Percentiles rank a stretch among this genome's conserved stretches.
These are phyloP conservation scores for Brachionus koreanus DNA, from an alignment of 1,140 invertebrate genomes.

Conservation along the genomic window DNA sequence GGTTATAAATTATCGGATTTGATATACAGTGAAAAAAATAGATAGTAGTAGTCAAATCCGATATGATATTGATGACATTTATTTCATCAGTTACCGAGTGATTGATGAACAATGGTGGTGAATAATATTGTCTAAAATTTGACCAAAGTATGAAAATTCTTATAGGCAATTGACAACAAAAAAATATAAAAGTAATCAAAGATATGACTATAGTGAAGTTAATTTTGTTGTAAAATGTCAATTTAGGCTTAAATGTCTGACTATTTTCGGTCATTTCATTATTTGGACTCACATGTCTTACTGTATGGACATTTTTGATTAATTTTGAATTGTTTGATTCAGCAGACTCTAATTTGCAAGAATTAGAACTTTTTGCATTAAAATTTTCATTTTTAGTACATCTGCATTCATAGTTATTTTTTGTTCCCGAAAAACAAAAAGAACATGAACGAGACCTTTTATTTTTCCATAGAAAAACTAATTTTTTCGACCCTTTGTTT, in stretches of 20 bases:
- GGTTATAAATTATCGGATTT: slow-evolving; percentile 42
- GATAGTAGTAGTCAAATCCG: background rate
- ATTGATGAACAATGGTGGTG: background rate
- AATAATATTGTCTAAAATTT: slow-evolving; percentile 15
- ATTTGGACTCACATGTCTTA: background rate
- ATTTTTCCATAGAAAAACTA: background rate
- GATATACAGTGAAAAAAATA: slow-evolving; percentile 40
- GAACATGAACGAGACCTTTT: slow-evolving; percentile 16
- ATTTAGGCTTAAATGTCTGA: background rate
- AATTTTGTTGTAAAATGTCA: background rate
- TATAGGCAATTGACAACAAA: slow-evolving; percentile 39
- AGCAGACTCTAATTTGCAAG: background rate
- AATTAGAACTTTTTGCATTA: background rate
- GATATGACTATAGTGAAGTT: slow-evolving; percentile 37
- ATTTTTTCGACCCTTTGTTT: background rate
- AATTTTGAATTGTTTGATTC: background rate
- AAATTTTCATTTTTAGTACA: background rate
- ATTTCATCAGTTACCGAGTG: background rate
- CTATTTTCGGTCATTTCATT: background rate
- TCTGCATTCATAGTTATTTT: slow-evolving; percentile 24
- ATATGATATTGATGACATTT: slow-evolving; percentile 12
- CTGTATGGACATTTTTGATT: background rate
- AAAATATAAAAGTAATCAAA: slow-evolving; percentile 34
- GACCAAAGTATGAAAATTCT: slow-evolving; percentile 24
- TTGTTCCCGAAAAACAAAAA: slow-evolving; percentile 3